Percentiles rank a stretch among this genome's conserved stretches.
Evolutionary conservation across 2,888 invertebrate species (phyloP).

Genomic region (Encarsia formosa): DNA sequence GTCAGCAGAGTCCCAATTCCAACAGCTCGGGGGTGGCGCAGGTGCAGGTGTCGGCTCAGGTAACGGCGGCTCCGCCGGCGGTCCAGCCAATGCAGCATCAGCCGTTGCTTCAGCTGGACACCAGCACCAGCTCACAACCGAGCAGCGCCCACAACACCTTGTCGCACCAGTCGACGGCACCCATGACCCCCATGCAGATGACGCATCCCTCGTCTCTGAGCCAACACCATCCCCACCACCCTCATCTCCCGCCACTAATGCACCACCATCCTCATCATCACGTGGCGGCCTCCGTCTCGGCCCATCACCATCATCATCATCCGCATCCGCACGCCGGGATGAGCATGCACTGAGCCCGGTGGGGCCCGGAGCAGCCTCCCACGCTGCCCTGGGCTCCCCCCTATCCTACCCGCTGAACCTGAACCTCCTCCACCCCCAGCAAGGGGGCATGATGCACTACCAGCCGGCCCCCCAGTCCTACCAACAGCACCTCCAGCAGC

Average conservation of each 20-base stretch:
- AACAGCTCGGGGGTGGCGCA: slow-evolving; percentile 48
- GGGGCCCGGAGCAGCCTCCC: slow-evolving; percentile 57
- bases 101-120: slow-evolving; percentile 33
- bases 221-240: slow-evolving; percentile 57
- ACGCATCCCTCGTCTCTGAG: slow-evolving; percentile 55
- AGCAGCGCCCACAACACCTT: slow-evolving; percentile 39
- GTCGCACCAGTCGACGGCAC: slow-evolving; percentile 54
- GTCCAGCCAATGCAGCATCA: slow-evolving; percentile 40
- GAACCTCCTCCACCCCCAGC: slow-evolving; percentile 44
- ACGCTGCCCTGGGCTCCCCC: slow-evolving; percentile 51
- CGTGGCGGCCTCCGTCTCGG: slow-evolving; percentile 47
- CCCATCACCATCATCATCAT: slow-evolving; percentile 41
- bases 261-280: slow-evolving; percentile 51
- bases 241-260: slow-evolving; percentile 62
- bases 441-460: slow-evolving; percentile 24
- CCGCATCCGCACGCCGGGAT: slow-evolving; percentile 52
- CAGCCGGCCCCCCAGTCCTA: slow-evolving; percentile 15
- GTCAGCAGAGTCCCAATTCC: slow-evolving; percentile 52
- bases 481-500: slow-evolving; percentile 35
- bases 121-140: slow-evolving; percentile 43
- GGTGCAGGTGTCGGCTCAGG: slow-evolving; percentile 41
- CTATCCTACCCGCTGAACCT: slow-evolving; percentile 50
- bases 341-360: slow-evolving; percentile 75
- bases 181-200: slow-evolving; percentile 55
- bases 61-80: slow-evolving; percentile 43